A percentile compares a stretch with the other conserved stretches of the same genome.
These are phyloP conservation scores for Saguinus midas DNA, from an alignment of 2,113 vertebrate genomes.

Conservation along the genomic window DNA sequence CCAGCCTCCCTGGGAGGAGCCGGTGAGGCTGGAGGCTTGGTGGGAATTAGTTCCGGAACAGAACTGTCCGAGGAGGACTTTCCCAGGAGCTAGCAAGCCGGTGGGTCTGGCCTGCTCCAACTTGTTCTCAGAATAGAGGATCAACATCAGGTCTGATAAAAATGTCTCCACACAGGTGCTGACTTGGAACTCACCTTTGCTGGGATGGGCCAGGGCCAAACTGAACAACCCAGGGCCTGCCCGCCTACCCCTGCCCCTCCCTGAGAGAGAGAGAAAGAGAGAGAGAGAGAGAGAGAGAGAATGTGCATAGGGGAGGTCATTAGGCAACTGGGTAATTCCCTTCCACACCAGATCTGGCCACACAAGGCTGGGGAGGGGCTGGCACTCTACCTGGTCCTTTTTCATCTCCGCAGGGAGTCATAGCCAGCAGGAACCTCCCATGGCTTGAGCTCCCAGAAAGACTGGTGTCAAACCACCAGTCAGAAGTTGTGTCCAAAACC, in stretches of 20 bases:
- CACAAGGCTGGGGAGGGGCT: not conserved
- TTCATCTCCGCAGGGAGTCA: not conserved
- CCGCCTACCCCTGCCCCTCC: not conserved
- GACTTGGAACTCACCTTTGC: constrained; percentile 13
- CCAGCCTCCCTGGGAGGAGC: not conserved
- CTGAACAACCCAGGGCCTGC: not conserved
- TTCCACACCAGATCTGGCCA: not conserved
- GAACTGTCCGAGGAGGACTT: not conserved
- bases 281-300: no score
- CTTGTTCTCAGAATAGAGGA: constrained; percentile 50
- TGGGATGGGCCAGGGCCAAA: constrained; percentile 19
- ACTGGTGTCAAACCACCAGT: no score
- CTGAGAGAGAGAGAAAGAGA: no score
- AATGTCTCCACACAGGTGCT: constrained; percentile 49
- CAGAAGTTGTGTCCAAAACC: not conserved
- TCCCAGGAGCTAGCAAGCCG: constrained; percentile 28
- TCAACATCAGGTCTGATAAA: not conserved
- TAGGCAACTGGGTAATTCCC: not conserved
- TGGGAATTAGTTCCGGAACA: not conserved
- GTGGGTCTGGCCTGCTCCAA: constrained; percentile 30
- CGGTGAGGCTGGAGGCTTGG: not conserved
- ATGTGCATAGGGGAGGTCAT: not conserved
- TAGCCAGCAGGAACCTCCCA: accelerated
- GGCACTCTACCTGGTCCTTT: no score
- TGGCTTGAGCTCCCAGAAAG: not conserved